phyloP scores from a whole-genome alignment of 2,113 vertebrate genomes.

The Mesitornis unicolor region DNA sequence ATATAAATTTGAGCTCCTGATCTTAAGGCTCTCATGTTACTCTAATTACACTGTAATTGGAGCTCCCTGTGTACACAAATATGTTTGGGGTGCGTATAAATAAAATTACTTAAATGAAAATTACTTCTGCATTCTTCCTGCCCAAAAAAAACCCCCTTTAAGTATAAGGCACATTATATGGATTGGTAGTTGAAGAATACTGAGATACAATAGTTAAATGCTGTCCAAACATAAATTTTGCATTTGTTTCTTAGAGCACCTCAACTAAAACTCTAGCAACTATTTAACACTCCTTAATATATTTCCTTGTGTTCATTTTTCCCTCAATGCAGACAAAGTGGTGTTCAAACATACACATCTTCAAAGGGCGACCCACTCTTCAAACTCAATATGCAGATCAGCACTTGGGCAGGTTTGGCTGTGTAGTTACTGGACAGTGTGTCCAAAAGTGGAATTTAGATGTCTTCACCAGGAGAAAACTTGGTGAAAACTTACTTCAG shows the following conservation, averaged over 20 bases:
- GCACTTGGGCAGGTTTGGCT: neutral
- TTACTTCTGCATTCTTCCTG: neutral
- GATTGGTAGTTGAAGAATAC: neutral
- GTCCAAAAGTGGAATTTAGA: neutral
- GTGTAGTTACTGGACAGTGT: neutral
- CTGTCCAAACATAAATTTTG: neutral
- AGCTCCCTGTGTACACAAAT: constrained; percentile 9
- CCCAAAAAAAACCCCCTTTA: neutral
- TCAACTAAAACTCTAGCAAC: neutral
- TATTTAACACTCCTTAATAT: neutral
- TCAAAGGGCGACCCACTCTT: neutral
- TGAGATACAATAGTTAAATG: neutral
- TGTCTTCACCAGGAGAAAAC: neutral
- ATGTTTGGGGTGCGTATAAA: neutral
- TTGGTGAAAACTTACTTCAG: neutral
- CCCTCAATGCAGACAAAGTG: neutral
- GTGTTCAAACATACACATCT: neutral
- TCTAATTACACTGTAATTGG: constrained; percentile 30
- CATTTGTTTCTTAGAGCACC: neutral
- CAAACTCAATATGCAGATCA: neutral
- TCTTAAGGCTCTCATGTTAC: constrained; percentile 21
- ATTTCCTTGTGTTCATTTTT: neutral
- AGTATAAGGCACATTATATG: neutral
- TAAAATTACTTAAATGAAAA: constrained; percentile 8
- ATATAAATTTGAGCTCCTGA: constrained; percentile 48